Evolutionary conservation across 2,113 vertebrate genomes (phyloP).

Genomic region (Brevimyrus niger): DNA sequence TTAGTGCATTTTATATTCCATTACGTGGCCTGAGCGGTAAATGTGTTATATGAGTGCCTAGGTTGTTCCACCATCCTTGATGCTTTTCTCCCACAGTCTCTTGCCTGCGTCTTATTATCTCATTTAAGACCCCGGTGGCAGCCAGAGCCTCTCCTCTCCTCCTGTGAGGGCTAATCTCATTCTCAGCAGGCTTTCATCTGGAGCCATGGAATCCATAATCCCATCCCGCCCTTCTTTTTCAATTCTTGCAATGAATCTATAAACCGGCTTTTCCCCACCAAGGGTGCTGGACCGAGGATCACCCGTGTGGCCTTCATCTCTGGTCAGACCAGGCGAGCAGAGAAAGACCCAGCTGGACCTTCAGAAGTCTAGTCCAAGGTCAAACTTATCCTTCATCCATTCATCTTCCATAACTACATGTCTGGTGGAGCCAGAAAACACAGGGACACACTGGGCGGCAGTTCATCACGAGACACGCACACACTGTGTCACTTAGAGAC

Average conservation of each 20-base stretch:
- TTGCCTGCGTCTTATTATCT: background rate
- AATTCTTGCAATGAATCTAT: slow-evolving; percentile 35
- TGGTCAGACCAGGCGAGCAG: background rate
- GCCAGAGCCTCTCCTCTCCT: background rate
- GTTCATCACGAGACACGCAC: background rate
- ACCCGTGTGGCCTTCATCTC: background rate
- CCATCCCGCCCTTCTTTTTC: slow-evolving; percentile 35
- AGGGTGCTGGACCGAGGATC: background rate
- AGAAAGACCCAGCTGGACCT: background rate
- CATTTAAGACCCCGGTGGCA: background rate
- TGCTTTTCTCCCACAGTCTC: background rate
- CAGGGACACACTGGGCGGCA: background rate
- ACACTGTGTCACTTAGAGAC: background rate
- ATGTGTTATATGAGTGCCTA: background rate
- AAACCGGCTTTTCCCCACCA: slow-evolving; percentile 14
- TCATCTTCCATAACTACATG: background rate
- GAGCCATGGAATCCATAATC: slow-evolving; percentile 32
- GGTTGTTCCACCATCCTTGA: background rate
- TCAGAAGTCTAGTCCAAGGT: background rate
- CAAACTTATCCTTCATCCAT: background rate
- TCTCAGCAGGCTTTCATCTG: slow-evolving; percentile 20
- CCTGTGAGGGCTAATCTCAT: slow-evolving; percentile 4
- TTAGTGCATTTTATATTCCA: background rate
- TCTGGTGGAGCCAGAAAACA: background rate
- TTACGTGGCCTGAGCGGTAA: background rate